A percentile compares a stretch with the other conserved stretches of the same genome.
phyloP scores from a whole-genome alignment of 2,888 invertebrate species.

The Chalcis sispes region DNA sequence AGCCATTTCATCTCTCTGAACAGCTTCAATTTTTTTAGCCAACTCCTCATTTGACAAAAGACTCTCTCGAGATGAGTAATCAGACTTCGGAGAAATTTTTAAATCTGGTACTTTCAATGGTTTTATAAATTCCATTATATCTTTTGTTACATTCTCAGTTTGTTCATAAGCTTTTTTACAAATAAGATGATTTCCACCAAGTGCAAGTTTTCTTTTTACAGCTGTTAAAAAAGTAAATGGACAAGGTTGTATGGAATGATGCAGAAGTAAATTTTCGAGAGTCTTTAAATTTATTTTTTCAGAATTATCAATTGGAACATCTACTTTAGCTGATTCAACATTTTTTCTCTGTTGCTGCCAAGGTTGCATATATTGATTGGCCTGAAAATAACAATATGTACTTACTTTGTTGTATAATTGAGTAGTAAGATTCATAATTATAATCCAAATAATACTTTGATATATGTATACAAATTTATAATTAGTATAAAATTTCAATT shows the following conservation, averaged over 20 bases:
- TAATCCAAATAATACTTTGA: background rate
- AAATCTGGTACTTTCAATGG: slow-evolving; percentile 72
- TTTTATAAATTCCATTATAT: slow-evolving; percentile 70
- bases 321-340: slow-evolving; percentile 29
- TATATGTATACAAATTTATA: background rate
- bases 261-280: slow-evolving; percentile 57
- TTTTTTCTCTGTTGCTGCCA: slow-evolving; percentile 44
- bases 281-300: slow-evolving; percentile 46
- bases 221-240: slow-evolving; percentile 81
- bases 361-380: slow-evolving; percentile 45
- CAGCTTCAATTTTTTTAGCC: slow-evolving; percentile 63
- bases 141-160: slow-evolving; percentile 48
- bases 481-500: no score
- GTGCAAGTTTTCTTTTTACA: slow-evolving; percentile 78
- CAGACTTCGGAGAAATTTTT: slow-evolving; percentile 72
- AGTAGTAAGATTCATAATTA: slow-evolving; percentile 13
- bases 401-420: slow-evolving; percentile 14
- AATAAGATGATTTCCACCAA: slow-evolving; percentile 63
- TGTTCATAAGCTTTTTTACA: slow-evolving; percentile 62
- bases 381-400: slow-evolving; percentile 45
- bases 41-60: slow-evolving; percentile 65
- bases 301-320: slow-evolving; percentile 43
- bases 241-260: slow-evolving; percentile 75
- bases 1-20: slow-evolving; percentile 64
- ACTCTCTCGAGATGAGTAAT: slow-evolving; percentile 68